Evolutionary conservation across 2,113 vertebrate species (phyloP).

Genomic region (Boulengeromyrus knoepffleri): DNA sequence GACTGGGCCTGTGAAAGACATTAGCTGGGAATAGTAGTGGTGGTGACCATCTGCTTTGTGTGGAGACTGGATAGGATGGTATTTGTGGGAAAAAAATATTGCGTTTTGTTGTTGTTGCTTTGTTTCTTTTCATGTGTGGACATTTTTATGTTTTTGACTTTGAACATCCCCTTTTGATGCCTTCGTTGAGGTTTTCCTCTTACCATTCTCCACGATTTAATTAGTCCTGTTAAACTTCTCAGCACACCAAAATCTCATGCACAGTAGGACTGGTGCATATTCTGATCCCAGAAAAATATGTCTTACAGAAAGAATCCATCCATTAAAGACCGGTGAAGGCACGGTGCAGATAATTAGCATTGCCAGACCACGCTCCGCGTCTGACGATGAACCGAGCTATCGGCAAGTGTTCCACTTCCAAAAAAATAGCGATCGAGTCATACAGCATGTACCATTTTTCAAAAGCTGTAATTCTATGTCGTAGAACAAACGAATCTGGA

Average conservation of each 20-base stretch:
- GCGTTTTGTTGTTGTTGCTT: constrained; percentile 29
- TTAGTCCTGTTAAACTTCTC: constrained; percentile 24
- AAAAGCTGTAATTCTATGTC: background rate
- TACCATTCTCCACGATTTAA: background rate
- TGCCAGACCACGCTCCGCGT: constrained; percentile 15
- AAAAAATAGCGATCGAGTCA: constrained; percentile 18
- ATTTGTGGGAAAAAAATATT: constrained; percentile 33
- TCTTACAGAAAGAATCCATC: background rate
- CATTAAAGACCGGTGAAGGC: constrained; percentile 26
- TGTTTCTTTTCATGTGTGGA: constrained; percentile 27
- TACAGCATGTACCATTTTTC: background rate
- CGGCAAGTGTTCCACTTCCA: constrained; percentile 6
- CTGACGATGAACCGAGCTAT: constrained; percentile 17
- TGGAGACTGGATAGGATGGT: constrained; percentile 11
- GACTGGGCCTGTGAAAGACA: constrained; percentile 35
- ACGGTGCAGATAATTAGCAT: constrained; percentile 33
- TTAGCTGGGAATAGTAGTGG: constrained; percentile 38
- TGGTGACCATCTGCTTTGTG: constrained; percentile 26
- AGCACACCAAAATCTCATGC: background rate
- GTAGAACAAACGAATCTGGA: background rate
- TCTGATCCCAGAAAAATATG: background rate
- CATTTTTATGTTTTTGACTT: constrained; percentile 29
- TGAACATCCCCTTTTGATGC: constrained; percentile 35
- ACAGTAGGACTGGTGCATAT: background rate
- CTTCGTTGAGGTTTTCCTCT: constrained; percentile 24